Conservation (phyloP, 2,113 vertebrate species). For the Glareola pratincola region DNA sequence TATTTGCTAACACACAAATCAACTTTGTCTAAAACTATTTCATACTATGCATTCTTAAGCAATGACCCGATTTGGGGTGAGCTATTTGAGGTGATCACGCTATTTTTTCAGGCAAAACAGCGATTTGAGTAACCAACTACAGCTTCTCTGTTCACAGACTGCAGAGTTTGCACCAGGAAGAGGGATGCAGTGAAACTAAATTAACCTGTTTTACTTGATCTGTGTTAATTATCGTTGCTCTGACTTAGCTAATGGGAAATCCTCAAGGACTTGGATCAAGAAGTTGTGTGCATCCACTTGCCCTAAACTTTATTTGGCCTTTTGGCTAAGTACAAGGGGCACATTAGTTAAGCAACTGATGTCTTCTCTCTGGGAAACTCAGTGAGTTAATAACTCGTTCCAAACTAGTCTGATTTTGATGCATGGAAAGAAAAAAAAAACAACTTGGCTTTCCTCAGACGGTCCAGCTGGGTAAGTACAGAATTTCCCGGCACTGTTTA, state of each 20-base stretch:
- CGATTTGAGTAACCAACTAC: background rate
- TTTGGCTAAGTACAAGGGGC: constrained; percentile 27
- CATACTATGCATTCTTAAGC: background rate
- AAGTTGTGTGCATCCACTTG: background rate
- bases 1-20: background rate
- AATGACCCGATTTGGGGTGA: background rate
- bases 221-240: background rate
- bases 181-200: background rate
- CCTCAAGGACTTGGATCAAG: background rate
- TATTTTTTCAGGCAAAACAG: background rate
- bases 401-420: constrained; percentile 33
- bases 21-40: background rate
- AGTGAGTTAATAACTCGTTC: constrained; percentile 28
- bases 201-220: background rate
- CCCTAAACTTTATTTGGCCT: constrained; percentile 19
- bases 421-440: background rate
- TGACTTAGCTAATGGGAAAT: constrained; percentile 13
- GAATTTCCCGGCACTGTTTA: constrained; percentile 35
- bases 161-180: background rate
- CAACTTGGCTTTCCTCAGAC: constrained; percentile 7
- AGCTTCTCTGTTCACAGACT: background rate
- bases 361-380: constrained; percentile 55
- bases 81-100: background rate
- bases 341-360: constrained; percentile 22
- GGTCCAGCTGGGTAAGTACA: constrained; percentile 45